Evolutionary conservation across 1,140 invertebrate species (phyloP).

Genomic region (Calephelis virginiensis): DNA sequence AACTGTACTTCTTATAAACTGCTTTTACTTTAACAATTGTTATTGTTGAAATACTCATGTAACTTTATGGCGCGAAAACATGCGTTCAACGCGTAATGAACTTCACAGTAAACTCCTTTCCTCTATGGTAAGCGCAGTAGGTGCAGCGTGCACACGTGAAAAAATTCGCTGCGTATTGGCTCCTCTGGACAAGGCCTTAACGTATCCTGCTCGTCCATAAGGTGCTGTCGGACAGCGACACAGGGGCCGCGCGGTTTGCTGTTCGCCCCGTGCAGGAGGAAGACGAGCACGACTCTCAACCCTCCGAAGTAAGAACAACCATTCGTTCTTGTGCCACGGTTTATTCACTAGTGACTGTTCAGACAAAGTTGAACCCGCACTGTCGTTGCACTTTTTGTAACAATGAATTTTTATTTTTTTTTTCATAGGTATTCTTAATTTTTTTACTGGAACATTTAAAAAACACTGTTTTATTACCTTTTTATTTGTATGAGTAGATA

Average conservation of each 20-base stretch:
- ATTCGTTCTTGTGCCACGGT: slow-evolving; percentile 30
- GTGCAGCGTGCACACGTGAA: neutral
- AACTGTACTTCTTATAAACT: no score
- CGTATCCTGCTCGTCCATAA: slow-evolving; percentile 43
- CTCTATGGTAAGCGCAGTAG: no score
- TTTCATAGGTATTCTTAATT: no score
- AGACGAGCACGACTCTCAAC: slow-evolving; percentile 63
- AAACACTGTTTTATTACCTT: no score
- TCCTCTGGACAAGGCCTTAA: slow-evolving; percentile 16
- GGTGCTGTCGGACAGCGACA: slow-evolving; percentile 74
- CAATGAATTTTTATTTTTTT: neutral
- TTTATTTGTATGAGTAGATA: no score
- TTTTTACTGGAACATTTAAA: no score
- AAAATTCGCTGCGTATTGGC: neutral
- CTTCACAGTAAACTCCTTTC: no score
- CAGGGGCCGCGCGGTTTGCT: slow-evolving; percentile 61
- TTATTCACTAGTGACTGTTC: slow-evolving; percentile 26
- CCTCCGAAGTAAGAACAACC: slow-evolving; percentile 67
- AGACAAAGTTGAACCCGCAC: slow-evolving; percentile 6
- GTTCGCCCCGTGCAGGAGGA: slow-evolving; percentile 72
- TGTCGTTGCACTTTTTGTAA: neutral
- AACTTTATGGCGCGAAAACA: no score
- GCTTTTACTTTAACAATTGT: no score
- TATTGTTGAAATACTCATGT: no score
- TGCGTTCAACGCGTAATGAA: no score